Percentiles rank a stretch among this genome's conserved stretches.
Conservation (phyloP, 2,797 vertebrate genomes). For the Labeo calbasu region DNA sequence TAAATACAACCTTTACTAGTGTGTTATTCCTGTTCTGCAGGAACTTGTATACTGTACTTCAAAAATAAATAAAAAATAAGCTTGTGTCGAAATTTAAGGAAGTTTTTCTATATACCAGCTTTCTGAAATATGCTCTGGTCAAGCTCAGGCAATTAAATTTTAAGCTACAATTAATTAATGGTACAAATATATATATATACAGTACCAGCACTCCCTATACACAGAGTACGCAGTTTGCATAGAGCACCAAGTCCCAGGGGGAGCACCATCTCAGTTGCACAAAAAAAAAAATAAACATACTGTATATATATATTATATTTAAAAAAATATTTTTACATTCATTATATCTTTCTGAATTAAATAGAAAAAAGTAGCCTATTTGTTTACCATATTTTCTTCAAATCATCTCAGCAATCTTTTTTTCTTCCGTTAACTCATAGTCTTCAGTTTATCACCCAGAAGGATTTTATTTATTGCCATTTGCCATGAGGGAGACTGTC, state of each 20-base stretch:
- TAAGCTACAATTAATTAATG: too few species aligned
- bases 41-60: background rate
- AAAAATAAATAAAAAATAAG: background rate
- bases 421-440: background rate
- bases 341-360: background rate
- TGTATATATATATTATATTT: too few species aligned
- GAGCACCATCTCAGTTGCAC: too few species aligned
- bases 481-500: conserved; percentile 65
- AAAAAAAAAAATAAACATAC: too few species aligned
- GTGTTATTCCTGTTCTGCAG: background rate
- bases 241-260: too few species aligned
- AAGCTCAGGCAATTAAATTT: background rate
- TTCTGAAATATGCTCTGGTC: background rate
- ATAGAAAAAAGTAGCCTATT: background rate
- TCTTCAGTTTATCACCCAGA: background rate
- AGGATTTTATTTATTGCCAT: conserved; percentile 67
- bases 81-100: background rate
- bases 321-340: too few species aligned
- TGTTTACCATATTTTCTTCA: background rate
- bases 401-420: background rate
- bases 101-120: background rate
- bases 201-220: too few species aligned
- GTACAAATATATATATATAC: too few species aligned
- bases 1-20: background rate
- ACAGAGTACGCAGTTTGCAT: too few species aligned